Evolutionary conservation across 2,113 vertebrate genomes (phyloP), one percentile per base, ranked within the genome.

Genomic region (Grantiella picta): DNA sequence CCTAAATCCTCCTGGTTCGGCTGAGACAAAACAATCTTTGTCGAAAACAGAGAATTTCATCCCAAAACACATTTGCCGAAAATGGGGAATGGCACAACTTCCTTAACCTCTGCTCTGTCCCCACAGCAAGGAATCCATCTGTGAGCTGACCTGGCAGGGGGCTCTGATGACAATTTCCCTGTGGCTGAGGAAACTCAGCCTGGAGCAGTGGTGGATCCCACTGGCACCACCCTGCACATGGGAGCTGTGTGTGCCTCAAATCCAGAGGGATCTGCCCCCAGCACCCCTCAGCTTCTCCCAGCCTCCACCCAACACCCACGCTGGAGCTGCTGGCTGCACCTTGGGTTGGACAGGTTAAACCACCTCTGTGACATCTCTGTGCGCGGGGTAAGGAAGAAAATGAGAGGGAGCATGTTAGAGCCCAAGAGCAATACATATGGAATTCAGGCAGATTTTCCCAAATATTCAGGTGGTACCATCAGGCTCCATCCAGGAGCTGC

Each of bases 371-470:
- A 75, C 68, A 71, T 15, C 45, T 15, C 61, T 61, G 45, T 1
- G n/a, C 0, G 0, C 15, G 18, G 72, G 71, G 56, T 35, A 36
- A 83, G 71, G 61, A 63, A 54, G 73, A 65, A 61, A 52, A 11
- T 4, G 66, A 84, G 60, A 81, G 65, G 71, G 38, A 92, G 64
- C 0, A 0, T 7, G 77, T 95, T 94, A 96, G 79, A 87, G 47
- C 29, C 65, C 4, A 7, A 33, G 61, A 54, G 82, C 80, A 33
- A 93, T 72, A 64, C 56, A 7, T 91, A 94, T 96, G 97, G 97
- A 98, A 97, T 92, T 87, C 78, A 28, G 56, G 85, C 68, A 93
- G 35, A 57, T 47, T n/a, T 59, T 22, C 92, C 54, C 38, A 72
- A 47, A 78, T 47, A 49, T 35, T 83, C 66, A 33, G 60, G 80